Evolutionary conservation across 37 sponge, comb jelly and placozoan species (phyloP).

Genomic region (Petrosia ficiformis): DNA sequence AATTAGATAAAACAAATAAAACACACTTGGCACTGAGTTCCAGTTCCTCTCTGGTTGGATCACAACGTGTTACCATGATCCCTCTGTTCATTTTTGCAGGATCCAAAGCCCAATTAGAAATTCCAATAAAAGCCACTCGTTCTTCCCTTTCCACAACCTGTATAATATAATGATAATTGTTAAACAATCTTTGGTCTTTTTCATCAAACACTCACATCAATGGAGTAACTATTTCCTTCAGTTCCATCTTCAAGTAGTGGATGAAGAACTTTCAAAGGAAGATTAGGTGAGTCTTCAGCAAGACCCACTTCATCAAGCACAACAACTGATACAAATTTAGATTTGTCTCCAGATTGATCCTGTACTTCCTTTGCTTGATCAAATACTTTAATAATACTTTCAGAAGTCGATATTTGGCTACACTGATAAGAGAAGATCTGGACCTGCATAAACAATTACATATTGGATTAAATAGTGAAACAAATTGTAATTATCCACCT

Average conservation of each 20-base stretch:
- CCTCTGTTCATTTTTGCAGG: conserved; percentile 98
- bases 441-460: too few relatives aligned
- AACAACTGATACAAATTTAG: conserved; percentile 54
- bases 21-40: conserved; percentile 47
- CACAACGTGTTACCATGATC: conserved; percentile 72
- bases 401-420: conserved; percentile 61
- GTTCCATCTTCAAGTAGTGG: conserved; percentile 83
- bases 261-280: conserved; percentile 85
- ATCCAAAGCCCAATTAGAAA: conserved; percentile 96
- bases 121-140: conserved; percentile 86
- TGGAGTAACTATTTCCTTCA: conserved; percentile 36
- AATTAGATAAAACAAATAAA: too few relatives aligned
- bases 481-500: conserved; percentile 36
- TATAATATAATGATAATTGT: background rate
- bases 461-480: too few relatives aligned
- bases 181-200: too few relatives aligned
- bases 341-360: conserved; percentile 6
- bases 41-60: conserved; percentile 60
- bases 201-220: background rate
- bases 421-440: conserved; percentile 72
- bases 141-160: conserved; percentile 39
- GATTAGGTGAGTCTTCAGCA: conserved; percentile 80
- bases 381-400: conserved; percentile 52
- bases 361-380: conserved; percentile 29
- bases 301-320: conserved; percentile 86